These are phyloP conservation scores for Scaptomyza reducta DNA, from an alignment of 2,888 invertebrate genomes.

Conservation along the genomic window DNA sequence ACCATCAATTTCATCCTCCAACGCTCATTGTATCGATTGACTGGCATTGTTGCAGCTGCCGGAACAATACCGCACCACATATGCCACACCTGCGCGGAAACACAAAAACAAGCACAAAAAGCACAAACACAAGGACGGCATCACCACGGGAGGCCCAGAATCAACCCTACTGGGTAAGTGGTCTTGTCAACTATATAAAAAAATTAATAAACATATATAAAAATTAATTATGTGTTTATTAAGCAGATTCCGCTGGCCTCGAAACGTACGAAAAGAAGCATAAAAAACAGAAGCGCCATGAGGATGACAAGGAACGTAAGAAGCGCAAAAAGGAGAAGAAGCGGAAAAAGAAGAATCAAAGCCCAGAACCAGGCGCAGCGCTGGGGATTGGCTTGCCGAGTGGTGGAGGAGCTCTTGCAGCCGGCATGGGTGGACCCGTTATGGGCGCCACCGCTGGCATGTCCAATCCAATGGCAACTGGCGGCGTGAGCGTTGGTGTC, in stretches of 20 bases:
- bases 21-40: background rate
- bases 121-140: slow-evolving; percentile 95
- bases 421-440: slow-evolving; percentile 46
- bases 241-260: slow-evolving; percentile 87
- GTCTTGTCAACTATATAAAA: slow-evolving; percentile 14
- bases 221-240: background rate
- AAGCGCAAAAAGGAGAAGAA: slow-evolving; percentile 98
- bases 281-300: slow-evolving; percentile 96
- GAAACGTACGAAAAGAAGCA: slow-evolving; percentile 97
- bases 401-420: slow-evolving; percentile 46
- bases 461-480: slow-evolving; percentile 46
- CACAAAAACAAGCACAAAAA: slow-evolving; percentile 98
- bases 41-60: slow-evolving; percentile 87
- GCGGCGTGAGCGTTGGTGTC: slow-evolving; percentile 35
- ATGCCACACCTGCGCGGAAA: slow-evolving; percentile 95
- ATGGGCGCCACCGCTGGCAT: slow-evolving; percentile 59
- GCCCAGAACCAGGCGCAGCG: slow-evolving; percentile 88
- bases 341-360: slow-evolving; percentile 96
- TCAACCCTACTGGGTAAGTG: slow-evolving; percentile 88
- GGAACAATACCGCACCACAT: slow-evolving; percentile 97
- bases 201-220: background rate
- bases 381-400: slow-evolving; percentile 51
- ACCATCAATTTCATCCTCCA: background rate
- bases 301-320: slow-evolving; percentile 96
- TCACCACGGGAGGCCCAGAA: slow-evolving; percentile 88